Evolutionary conservation across 2,797 vertebrate species (phyloP).

Genomic region (Falco biarmicus): DNA sequence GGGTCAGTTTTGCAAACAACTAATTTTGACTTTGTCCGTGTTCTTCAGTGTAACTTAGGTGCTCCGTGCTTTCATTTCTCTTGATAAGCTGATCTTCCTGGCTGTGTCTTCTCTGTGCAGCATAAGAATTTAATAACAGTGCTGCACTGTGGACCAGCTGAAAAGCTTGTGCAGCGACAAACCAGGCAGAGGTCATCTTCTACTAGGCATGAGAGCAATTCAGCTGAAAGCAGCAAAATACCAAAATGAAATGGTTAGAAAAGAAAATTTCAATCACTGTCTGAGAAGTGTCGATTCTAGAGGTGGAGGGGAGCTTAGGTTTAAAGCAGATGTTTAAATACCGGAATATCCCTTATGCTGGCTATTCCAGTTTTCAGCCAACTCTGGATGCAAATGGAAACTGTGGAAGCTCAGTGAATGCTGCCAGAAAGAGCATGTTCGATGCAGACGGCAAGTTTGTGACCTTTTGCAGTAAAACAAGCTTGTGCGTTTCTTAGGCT

Average conservation of each 20-base stretch:
- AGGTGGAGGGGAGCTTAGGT: rapidly evolving
- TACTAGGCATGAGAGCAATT: neutral
- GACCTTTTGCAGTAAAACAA: neutral
- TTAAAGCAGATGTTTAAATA: neutral
- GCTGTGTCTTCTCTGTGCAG: neutral
- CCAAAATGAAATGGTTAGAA: neutral
- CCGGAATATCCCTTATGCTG: neutral
- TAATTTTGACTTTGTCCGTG: rapidly evolving
- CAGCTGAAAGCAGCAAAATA: neutral
- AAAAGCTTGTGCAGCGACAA: neutral
- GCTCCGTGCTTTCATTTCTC: neutral
- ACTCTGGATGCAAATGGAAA: neutral
- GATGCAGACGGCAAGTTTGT: neutral
- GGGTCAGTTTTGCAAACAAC: neutral
- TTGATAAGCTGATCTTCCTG: neutral
- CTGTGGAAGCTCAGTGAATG: neutral
- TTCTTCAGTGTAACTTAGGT: neutral
- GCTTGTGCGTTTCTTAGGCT: neutral
- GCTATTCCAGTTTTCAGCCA: neutral
- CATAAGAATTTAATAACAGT: neutral
- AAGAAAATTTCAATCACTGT: neutral
- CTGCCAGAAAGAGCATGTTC: neutral
- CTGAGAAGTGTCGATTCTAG: neutral
- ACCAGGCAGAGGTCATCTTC: neutral
- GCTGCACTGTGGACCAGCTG: neutral